These are phyloP conservation scores for Microtus richardsoni DNA, from an alignment of 2,113 vertebrate species.

Conservation along the genomic window DNA sequence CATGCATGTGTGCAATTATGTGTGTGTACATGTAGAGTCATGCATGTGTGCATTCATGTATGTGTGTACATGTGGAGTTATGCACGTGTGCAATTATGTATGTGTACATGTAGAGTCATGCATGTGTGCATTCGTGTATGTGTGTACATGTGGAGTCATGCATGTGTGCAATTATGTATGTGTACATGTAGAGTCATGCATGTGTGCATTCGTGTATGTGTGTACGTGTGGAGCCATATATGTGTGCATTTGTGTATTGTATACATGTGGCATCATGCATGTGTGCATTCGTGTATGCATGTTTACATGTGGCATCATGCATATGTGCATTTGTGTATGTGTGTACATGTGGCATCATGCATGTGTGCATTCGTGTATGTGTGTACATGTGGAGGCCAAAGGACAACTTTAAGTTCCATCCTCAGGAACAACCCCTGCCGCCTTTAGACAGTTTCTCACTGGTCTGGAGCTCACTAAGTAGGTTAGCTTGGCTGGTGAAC, in stretches of 20 bases:
- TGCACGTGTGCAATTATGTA: too few relatives aligned
- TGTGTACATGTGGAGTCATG: too few relatives aligned
- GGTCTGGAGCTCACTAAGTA: not conserved
- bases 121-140: too few relatives aligned
- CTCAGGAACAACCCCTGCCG: too few relatives aligned
- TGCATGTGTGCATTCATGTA: not conserved
- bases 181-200: too few relatives aligned
- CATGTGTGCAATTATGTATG: not conserved
- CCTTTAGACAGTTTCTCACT: not conserved
- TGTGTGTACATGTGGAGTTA: not conserved
- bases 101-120: too few relatives aligned
- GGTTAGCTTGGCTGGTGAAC: not conserved
- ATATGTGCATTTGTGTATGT: too few relatives aligned
- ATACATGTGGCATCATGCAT: not conserved
- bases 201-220: too few relatives aligned
- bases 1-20: too few relatives aligned
- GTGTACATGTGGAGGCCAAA: not conserved
- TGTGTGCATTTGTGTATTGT: not conserved
- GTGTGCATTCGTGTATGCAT: fast-evolving
- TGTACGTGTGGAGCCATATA: too few relatives aligned
- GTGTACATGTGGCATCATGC: too few relatives aligned
- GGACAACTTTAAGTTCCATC: too few relatives aligned
- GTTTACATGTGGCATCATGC: not conserved
- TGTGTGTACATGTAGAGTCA: not conserved
- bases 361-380: not conserved